Conservation (phyloP, 2,888 invertebrate genomes). For the Tetropium fuscum region DNA sequence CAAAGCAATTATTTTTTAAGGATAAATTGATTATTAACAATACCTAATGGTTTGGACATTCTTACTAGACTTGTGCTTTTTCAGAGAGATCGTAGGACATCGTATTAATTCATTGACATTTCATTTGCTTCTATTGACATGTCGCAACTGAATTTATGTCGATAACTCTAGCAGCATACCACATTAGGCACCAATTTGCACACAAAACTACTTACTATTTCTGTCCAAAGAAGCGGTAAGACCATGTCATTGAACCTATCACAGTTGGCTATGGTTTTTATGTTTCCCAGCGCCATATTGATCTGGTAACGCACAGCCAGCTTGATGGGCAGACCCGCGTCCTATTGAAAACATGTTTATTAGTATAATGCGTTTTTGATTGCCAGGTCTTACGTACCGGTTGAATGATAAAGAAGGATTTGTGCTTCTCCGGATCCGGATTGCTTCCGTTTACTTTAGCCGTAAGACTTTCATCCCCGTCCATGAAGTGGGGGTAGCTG, state of each 20-base stretch:
- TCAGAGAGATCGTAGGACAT: too few relatives aligned
- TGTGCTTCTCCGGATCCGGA: constrained; percentile 75
- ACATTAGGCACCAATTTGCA: too few relatives aligned
- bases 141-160: too few relatives aligned
- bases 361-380: too few relatives aligned
- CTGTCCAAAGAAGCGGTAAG: constrained; percentile 88
- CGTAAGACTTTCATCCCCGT: constrained; percentile 75
- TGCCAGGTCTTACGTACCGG: constrained; percentile 71
- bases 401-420: constrained; percentile 81
- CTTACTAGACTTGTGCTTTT: too few relatives aligned
- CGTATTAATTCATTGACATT: too few relatives aligned
- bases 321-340: constrained; percentile 83
- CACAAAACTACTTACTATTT: constrained; percentile 82
- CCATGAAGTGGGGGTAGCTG: constrained; percentile 89
- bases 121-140: too few relatives aligned
- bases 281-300: constrained; percentile 83
- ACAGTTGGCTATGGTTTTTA: constrained; percentile 75
- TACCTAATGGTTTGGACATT: too few relatives aligned
- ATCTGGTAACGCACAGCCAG: constrained; percentile 87
- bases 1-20: too few relatives aligned
- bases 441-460: constrained; percentile 74
- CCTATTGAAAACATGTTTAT: constrained; percentile 46
- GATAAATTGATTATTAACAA: too few relatives aligned
- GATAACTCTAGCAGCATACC: too few relatives aligned
- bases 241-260: constrained; percentile 78